A percentile compares a stretch with the other conserved stretches of the same genome.
phyloP scores from a whole-genome alignment of 2,888 invertebrate genomes.

The Pycnomerus fuliginosus region DNA sequence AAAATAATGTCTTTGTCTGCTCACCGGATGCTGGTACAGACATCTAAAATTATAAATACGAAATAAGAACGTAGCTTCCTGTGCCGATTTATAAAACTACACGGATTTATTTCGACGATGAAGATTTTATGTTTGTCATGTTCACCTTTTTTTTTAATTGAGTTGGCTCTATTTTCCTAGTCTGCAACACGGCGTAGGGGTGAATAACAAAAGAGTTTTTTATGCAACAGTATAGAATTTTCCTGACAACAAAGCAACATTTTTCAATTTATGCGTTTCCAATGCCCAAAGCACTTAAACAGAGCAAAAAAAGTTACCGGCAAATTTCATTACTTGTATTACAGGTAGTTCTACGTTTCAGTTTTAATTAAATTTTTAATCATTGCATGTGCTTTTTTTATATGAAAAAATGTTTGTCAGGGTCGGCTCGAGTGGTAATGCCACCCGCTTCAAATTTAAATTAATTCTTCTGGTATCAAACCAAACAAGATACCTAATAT shows the following conservation, averaged over 20 bases:
- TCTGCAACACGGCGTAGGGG: conserved; percentile 5
- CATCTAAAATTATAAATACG: conserved; percentile 44
- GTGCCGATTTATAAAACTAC: conserved; percentile 18
- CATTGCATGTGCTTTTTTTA: too few relatives aligned
- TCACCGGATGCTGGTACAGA: conserved; percentile 39
- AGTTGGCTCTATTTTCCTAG: too few relatives aligned
- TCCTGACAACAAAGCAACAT: conserved; percentile 15
- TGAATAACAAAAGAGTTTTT: conserved; percentile 12
- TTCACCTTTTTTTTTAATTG: too few relatives aligned
- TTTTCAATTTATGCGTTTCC: conserved; percentile 13
- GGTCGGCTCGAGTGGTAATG: too few relatives aligned
- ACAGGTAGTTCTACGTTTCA: too few relatives aligned
- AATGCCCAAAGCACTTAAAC: conserved; percentile 9
- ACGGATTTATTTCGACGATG: conserved; percentile 1
- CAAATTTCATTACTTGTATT: conserved; percentile 9
- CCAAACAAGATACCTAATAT: too few relatives aligned
- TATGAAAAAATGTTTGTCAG: too few relatives aligned
- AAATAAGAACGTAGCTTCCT: conserved; percentile 41
- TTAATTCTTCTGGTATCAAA: too few relatives aligned
- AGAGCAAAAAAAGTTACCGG: conserved; percentile 10
- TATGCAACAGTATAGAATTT: conserved; percentile 8
- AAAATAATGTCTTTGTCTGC: conserved; percentile 27
- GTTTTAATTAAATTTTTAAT: too few relatives aligned
- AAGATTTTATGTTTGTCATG: too few relatives aligned
- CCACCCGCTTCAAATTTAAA: too few relatives aligned